A percentile compares a stretch with the other conserved stretches of the same genome.
Conservation (phyloP, 2,888 invertebrate species). For the Tupiocoris notatus region DNA sequence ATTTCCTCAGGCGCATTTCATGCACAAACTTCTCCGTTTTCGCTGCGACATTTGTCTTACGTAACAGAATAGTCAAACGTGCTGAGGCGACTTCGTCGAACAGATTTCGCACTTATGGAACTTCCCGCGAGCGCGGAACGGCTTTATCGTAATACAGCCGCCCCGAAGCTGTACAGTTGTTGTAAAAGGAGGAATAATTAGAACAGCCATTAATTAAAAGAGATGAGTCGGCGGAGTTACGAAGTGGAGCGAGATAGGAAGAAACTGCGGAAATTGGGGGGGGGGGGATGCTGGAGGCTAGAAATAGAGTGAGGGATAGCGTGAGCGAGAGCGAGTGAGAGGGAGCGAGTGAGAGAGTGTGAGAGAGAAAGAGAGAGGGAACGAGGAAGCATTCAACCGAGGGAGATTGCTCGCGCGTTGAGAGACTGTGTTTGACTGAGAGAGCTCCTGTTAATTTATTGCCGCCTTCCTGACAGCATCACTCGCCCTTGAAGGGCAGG, state of each 20-base stretch:
- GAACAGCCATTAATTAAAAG: background rate
- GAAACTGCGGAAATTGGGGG: background rate
- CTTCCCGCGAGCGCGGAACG: no score
- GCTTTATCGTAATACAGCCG: background rate
- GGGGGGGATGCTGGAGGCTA: no score
- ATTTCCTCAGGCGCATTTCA: no score
- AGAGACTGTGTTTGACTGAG: background rate
- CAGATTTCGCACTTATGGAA: no score
- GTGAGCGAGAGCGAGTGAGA: background rate
- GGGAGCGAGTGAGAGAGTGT: background rate
- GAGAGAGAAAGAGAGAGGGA: slow-evolving; percentile 3
- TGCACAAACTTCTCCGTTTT: no score
- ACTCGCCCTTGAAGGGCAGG: background rate
- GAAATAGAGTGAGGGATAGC: background rate
- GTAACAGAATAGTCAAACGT: no score
- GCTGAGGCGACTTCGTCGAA: no score
- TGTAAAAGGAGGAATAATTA: background rate
- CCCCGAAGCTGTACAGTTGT: no score
- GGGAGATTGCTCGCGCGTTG: background rate
- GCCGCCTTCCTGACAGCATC: background rate
- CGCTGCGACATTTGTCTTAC: no score
- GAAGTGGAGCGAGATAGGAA: background rate
- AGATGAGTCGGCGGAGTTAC: background rate
- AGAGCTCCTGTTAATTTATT: background rate
- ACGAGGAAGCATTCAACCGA: background rate